Evolutionary conservation across 2,888 invertebrate genomes (phyloP).

Genomic region (Drosophila phalerata): DNA sequence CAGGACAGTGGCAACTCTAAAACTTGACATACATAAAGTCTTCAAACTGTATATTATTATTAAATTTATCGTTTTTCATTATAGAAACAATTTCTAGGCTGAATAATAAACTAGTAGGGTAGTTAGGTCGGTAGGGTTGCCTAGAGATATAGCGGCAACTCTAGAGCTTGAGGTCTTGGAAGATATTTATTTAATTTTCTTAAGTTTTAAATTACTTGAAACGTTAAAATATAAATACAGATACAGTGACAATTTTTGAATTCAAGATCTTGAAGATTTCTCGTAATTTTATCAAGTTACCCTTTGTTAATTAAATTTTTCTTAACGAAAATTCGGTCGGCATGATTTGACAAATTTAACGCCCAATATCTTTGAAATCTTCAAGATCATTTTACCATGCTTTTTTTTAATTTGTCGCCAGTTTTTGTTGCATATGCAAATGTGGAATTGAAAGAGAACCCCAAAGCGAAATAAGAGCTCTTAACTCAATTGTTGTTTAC

Average conservation of each 20-base stretch:
- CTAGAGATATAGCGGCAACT: neutral
- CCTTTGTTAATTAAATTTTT: neutral
- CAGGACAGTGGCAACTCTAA: slow-evolving; percentile 12
- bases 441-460: slow-evolving; percentile 16
- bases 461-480: slow-evolving; percentile 30
- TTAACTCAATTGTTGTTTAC: slow-evolving; percentile 61
- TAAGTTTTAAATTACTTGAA: too few relatives aligned
- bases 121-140: neutral
- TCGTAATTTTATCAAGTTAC: neutral
- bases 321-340: neutral
- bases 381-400: neutral
- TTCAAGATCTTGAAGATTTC: neutral
- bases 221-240: too few relatives aligned
- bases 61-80: neutral
- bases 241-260: neutral
- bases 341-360: slow-evolving; percentile 1
- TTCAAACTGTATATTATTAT: neutral
- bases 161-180: neutral
- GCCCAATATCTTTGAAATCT: neutral
- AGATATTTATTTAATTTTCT: neutral
- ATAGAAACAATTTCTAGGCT: neutral
- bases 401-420: slow-evolving; percentile 50
- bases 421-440: slow-evolving; percentile 63
- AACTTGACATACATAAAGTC: slow-evolving; percentile 1
- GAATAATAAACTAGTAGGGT: neutral